A percentile compares a stretch with the other conserved stretches of the same genome.
These are phyloP conservation scores for Pollenia griseotomentosa DNA, from an alignment of 2,888 invertebrate genomes.

Conservation along the genomic window DNA sequence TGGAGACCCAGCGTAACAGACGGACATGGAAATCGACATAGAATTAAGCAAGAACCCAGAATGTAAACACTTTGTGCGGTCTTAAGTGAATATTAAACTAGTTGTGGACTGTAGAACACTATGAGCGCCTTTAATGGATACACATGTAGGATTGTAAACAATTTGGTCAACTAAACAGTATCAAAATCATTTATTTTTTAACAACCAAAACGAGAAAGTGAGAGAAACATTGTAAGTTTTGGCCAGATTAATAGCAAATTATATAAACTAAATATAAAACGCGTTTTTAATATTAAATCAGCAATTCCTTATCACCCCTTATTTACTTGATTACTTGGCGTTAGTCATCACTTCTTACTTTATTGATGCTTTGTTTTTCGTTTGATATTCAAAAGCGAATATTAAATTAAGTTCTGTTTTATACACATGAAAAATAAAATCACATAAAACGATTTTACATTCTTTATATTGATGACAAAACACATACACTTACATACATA, in stretches of 20 bases:
- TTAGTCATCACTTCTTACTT: background rate
- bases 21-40: too few species aligned
- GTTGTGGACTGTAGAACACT: too few species aligned
- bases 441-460: background rate
- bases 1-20: too few species aligned
- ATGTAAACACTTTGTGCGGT: too few species aligned
- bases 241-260: conserved; percentile 35
- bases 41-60: too few species aligned
- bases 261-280: conserved; percentile 48
- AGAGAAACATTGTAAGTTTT: conserved; percentile 47
- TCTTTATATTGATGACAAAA: background rate
- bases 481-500: background rate
- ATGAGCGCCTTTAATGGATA: too few species aligned
- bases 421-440: conserved; percentile 3
- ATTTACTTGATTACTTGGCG: background rate
- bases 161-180: conserved; percentile 40
- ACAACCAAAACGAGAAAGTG: conserved; percentile 1
- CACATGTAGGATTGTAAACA: background rate
- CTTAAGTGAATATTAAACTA: too few species aligned
- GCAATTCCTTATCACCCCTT: background rate
- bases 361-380: conserved; percentile 11
- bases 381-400: conserved; percentile 19
- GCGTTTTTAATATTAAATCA: conserved; percentile 16
- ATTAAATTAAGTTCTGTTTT: conserved; percentile 35
- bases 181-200: conserved; percentile 46